phyloP scores from a whole-genome alignment of 1,140 invertebrate species.

The Hyphantria cunea region DNA sequence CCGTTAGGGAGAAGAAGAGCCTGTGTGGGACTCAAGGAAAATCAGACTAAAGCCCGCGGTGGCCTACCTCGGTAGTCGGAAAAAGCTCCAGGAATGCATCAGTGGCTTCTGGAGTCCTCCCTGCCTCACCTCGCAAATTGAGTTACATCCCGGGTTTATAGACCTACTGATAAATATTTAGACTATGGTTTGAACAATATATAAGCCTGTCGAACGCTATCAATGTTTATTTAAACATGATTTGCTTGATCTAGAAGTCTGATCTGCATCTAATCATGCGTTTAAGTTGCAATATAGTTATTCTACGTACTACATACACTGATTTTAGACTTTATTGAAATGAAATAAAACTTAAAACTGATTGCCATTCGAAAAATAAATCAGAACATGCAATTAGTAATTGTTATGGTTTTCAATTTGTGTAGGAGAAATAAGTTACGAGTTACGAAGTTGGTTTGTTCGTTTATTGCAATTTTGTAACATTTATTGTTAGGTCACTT shows the following conservation, averaged over 20 bases:
- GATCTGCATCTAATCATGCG: constrained; percentile 30
- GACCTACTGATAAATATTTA: too few relatives aligned
- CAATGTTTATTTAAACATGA: constrained; percentile 34
- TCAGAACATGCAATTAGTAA: constrained; percentile 2
- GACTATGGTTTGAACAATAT: too few relatives aligned
- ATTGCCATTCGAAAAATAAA: neutral
- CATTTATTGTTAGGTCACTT: too few relatives aligned
- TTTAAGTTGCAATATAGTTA: constrained; percentile 29
- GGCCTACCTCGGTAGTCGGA: too few relatives aligned
- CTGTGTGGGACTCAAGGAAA: too few relatives aligned
- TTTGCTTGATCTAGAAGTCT: constrained; percentile 33
- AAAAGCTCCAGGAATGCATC: too few relatives aligned
- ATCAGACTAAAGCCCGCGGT: too few relatives aligned
- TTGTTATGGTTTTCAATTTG: constrained; percentile 28
- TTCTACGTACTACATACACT: neutral
- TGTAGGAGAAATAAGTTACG: constrained; percentile 25
- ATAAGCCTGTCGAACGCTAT: constrained; percentile 18
- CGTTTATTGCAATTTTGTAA: neutral
- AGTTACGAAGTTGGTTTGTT: too few relatives aligned
- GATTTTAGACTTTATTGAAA: neutral
- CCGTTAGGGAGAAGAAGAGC: too few relatives aligned
- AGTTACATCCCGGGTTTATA: too few relatives aligned
- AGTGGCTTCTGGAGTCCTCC: too few relatives aligned
- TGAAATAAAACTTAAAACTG: neutral
- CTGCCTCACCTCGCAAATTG: too few relatives aligned